Base-by-base conservation (phyloP, 2,888 invertebrate species). In the Mellilla xanthometata region DNA sequence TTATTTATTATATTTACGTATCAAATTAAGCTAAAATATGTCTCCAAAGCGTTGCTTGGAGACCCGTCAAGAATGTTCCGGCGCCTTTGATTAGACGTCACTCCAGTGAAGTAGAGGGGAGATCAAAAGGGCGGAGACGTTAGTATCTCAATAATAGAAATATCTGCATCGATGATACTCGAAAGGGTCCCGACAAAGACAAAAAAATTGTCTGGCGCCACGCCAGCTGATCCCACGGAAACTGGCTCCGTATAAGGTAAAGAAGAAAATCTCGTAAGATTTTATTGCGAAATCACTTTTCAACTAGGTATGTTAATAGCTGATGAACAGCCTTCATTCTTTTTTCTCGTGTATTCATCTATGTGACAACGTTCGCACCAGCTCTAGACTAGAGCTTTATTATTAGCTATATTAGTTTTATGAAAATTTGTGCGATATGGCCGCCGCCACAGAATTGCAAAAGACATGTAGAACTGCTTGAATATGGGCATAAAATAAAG, bases 151-250 rank as follows among this genome's bases (percentile, higher is more conserved):
- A 71, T 80, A 76, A 81, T 71, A 70, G 72, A 75, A 74, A 77
- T 75, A 77, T 75, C 72, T 68, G 68, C 76, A 75, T 72, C 71
- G 71, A 76, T 71, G 72, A 72, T 75, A 78, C 76, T 77, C 69
- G 65, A 77, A 69, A 65, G 62, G 60, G 66, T 72, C 74, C 71
- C 74, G 75, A 76, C 75, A 75, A 58, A 81, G 84, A 84, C 83
- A 83, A 84, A 85, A 81, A 78, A 82, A 79, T 78, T 68, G 76
- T 76, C 71, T 82, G 82, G 82, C 82, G 54, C 47, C 26, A 49
- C 60, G 79, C 82, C 81, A 82, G 68, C 39, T 54, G 42, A 58
- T 8, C 54, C 43, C 24, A 13, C 12, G 10, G 27, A 32, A 41
- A 27, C 13, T 33, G 41, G 15, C 28, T 39, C 22, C 40, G 40